Conservation (phyloP, 1,140 invertebrate species). For the Caligus rogercresseyi region DNA sequence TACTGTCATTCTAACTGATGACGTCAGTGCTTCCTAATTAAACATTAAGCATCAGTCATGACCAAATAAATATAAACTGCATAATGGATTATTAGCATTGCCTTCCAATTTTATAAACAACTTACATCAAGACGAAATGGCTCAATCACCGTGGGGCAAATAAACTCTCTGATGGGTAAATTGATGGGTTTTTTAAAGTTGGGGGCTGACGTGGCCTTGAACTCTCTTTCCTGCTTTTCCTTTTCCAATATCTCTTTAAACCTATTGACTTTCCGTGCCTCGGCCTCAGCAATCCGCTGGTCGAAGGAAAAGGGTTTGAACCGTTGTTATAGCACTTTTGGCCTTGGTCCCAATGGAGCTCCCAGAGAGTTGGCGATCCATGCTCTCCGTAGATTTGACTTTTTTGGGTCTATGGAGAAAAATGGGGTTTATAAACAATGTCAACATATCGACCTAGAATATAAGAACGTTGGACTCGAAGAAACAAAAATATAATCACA, state of each 20-base stretch:
- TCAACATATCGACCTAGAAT: no score
- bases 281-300: not conserved
- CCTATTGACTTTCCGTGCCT: not conserved
- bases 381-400: not conserved
- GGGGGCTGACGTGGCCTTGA: slow-evolving; percentile 7
- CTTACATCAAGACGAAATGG: slow-evolving; percentile 10
- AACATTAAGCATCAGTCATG: no score
- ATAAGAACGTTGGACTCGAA: no score
- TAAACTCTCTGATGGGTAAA: slow-evolving; percentile 3
- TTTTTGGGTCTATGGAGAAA: not conserved
- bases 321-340: not conserved
- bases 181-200: slow-evolving; percentile 5
- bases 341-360: not conserved
- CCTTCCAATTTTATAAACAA: no score
- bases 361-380: not conserved
- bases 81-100: no score
- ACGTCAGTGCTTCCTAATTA: no score
- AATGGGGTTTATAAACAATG: no score
- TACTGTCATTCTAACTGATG: no score
- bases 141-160: not conserved
- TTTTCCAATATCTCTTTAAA: slow-evolving; percentile 1
- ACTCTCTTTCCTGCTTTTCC: not conserved
- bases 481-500: no score
- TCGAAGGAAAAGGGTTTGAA: not conserved
- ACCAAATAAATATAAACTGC: no score